Percentiles rank a stretch among this genome's conserved stretches.
phyloP scores from a whole-genome alignment of 2,113 vertebrate genomes.

The Rhinichthys klamathensis region DNA sequence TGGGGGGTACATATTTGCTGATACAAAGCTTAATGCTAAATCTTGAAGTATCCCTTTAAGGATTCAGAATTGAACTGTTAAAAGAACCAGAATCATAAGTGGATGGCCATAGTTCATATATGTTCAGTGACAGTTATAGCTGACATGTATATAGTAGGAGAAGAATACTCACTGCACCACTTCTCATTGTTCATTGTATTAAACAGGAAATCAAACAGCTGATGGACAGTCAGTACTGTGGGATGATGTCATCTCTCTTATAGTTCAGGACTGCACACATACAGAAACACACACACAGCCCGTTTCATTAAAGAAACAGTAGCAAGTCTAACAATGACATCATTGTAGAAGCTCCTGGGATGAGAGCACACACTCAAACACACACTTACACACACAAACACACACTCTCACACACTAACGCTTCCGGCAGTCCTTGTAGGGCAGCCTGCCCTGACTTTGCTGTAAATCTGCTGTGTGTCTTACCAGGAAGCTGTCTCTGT shows the following conservation, averaged over 20 bases:
- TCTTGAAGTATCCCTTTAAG: no score
- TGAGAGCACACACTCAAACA: conserved; percentile 44
- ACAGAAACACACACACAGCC: conserved; percentile 27
- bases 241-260: conserved; percentile 35
- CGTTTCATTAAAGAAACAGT: conserved; percentile 33
- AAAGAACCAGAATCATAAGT: not conserved
- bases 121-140: not conserved
- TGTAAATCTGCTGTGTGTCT: conserved; percentile 65
- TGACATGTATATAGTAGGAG: conserved; percentile 8
- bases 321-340: conserved; percentile 43
- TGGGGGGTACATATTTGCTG: no score
- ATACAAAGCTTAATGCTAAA: no score
- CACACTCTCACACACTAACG: conserved; percentile 27
- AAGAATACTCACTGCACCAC: not conserved
- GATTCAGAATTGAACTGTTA: not conserved
- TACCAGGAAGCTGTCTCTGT: conserved; percentile 66
- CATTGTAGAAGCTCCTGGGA: conserved; percentile 43
- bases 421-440: conserved; percentile 50
- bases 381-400: conserved; percentile 31
- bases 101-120: not conserved
- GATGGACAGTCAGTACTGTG: conserved; percentile 28
- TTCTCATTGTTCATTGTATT: conserved; percentile 44
- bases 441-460: conserved; percentile 53
- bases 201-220: conserved; percentile 56
- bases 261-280: conserved; percentile 25